These are phyloP conservation scores for Antheraea yamamai DNA, from an alignment of 2,888 invertebrate genomes.

Conservation along the genomic window DNA sequence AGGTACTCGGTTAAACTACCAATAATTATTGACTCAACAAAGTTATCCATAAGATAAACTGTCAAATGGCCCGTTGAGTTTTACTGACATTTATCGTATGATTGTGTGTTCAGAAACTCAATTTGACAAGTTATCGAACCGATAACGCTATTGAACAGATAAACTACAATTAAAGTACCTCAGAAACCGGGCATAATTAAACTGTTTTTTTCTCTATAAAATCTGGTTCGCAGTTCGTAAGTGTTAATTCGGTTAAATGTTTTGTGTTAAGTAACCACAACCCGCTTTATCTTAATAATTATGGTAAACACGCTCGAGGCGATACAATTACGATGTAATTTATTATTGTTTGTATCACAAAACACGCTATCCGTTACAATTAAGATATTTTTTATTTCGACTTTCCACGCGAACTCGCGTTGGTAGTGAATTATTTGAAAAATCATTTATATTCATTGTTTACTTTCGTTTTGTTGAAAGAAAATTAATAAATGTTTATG, in stretches of 20 bases:
- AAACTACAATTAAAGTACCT: too few species aligned
- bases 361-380: conserved; percentile 72
- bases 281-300: conserved; percentile 69
- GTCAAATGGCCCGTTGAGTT: too few species aligned
- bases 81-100: too few species aligned
- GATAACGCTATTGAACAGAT: too few species aligned
- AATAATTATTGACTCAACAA: too few species aligned
- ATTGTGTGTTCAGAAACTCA: too few species aligned
- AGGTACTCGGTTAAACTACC: too few species aligned
- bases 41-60: too few species aligned
- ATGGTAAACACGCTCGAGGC: conserved; percentile 68
- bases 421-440: conserved; percentile 36
- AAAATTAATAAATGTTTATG: neutral
- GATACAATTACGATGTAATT: conserved; percentile 72
- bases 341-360: conserved; percentile 69
- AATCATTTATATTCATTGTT: conserved; percentile 33
- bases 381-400: conserved; percentile 75
- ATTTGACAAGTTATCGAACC: too few species aligned
- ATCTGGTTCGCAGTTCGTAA: neutral
- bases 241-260: conserved; percentile 29
- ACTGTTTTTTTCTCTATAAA: neutral
- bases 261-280: conserved; percentile 37
- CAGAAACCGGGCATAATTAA: too few species aligned
- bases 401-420: conserved; percentile 65
- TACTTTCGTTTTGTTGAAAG: conserved; percentile 23